phyloP scores from a whole-genome alignment of 2,113 vertebrate genomes.

The Gymnocephalus cernua region DNA sequence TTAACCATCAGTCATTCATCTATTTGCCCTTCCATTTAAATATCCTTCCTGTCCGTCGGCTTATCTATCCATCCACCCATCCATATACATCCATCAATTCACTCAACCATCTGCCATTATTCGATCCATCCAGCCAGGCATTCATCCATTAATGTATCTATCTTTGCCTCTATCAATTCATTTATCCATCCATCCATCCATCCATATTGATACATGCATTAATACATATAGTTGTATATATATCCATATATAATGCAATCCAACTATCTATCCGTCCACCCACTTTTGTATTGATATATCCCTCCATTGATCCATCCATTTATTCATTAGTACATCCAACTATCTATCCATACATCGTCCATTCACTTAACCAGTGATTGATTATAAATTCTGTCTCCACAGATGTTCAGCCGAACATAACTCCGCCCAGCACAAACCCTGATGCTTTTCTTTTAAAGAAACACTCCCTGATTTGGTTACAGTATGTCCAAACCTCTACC shows the following conservation, averaged over 20 bases:
- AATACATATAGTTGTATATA: too few species aligned
- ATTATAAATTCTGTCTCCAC: neutral
- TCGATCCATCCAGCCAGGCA: neutral
- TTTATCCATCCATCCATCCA: neutral
- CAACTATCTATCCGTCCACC: neutral
- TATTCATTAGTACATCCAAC: neutral
- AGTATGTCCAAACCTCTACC: neutral
- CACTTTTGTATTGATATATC: neutral
- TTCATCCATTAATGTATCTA: neutral
- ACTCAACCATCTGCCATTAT: neutral
- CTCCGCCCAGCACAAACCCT: neutral
- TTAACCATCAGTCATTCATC: too few species aligned
- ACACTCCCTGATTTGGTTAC: neutral
- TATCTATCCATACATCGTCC: neutral
- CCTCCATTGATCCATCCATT: neutral
- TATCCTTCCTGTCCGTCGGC: neutral
- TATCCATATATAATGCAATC: too few species aligned
- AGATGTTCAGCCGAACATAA: neutral
- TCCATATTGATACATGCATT: too few species aligned
- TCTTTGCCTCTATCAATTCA: too few species aligned
- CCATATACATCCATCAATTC: neutral
- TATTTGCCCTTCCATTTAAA: neutral
- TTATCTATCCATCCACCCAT: neutral
- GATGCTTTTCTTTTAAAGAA: conserved; percentile 12
- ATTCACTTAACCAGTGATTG: neutral